A percentile compares a stretch with the other conserved stretches of the same genome.
Conservation (phyloP, 2,113 vertebrate species). For the Tupaia chinensis region DNA sequence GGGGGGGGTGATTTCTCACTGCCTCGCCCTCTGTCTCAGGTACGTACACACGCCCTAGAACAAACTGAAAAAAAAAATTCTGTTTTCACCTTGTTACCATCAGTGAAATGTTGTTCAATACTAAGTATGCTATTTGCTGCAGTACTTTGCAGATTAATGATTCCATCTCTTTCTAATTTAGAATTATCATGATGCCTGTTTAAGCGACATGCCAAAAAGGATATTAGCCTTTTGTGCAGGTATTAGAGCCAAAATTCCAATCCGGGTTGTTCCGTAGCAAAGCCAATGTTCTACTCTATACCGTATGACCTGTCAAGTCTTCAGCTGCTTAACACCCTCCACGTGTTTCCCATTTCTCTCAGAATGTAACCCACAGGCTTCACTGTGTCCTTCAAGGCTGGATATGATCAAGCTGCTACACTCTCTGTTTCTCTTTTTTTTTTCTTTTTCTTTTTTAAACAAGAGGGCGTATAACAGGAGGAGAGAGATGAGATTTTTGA, state of each 20-base stretch:
- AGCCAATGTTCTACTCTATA: not conserved
- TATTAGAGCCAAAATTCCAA: not conserved
- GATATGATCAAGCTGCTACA: not conserved
- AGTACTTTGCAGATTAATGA: not conserved
- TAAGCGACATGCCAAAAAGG: not conserved
- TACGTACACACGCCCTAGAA: too few species aligned
- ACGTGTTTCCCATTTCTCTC: not conserved
- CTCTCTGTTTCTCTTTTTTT: not conserved
- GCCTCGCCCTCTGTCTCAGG: too few species aligned
- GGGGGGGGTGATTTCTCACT: too few species aligned
- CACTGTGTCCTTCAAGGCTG: not conserved
- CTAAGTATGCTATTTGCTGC: not conserved
- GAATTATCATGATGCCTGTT: not conserved
- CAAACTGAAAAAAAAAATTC: not conserved
- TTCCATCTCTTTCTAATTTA: not conserved
- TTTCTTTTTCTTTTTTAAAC: too few species aligned
- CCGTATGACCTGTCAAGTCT: not conserved
- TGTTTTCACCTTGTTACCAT: not conserved
- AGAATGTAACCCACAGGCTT: not conserved
- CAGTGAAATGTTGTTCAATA: not conserved
- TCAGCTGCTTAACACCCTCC: not conserved
- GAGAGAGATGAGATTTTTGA: too few species aligned
- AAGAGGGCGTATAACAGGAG: too few species aligned
- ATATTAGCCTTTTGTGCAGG: not conserved
- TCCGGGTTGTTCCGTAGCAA: not conserved